Percentiles rank a stretch among this genome's conserved stretches.
These are phyloP conservation scores for Gibbula magus DNA, from an alignment of 2,888 invertebrate species.

Conservation along the genomic window DNA sequence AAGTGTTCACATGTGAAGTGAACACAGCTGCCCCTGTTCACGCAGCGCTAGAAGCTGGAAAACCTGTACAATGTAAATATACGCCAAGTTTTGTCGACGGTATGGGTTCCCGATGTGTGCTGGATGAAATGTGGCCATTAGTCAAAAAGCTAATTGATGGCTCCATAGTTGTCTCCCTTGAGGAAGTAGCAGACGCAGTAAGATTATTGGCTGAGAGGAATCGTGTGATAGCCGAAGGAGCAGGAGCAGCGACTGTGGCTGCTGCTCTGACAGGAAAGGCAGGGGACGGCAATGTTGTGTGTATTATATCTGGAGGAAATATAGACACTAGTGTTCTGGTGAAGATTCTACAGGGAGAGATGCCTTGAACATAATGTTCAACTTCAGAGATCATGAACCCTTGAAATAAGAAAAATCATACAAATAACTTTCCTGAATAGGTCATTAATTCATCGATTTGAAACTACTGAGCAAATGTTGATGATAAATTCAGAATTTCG, in stretches of 20 bases:
- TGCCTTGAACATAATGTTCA: constrained; percentile 22
- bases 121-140: constrained; percentile 69
- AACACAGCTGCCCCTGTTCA: constrained; percentile 67
- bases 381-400: background rate
- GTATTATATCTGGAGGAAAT: constrained; percentile 72
- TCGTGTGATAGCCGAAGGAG: constrained; percentile 70
- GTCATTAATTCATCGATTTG: too few relatives aligned
- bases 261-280: constrained; percentile 51
- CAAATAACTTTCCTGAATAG: too few relatives aligned
- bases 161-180: constrained; percentile 61
- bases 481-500: too few relatives aligned
- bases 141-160: constrained; percentile 58
- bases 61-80: constrained; percentile 55
- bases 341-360: constrained; percentile 43
- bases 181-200: constrained; percentile 64
- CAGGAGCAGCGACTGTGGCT: constrained; percentile 69
- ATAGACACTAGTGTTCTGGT: constrained; percentile 63
- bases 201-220: constrained; percentile 65
- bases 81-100: constrained; percentile 70
- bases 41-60: constrained; percentile 56
- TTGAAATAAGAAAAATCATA: background rate
- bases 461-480: too few relatives aligned
- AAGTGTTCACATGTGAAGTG: constrained; percentile 67
- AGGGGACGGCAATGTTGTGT: constrained; percentile 66
- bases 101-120: constrained; percentile 65